These are phyloP conservation scores for Tetramorium parvispinum DNA, from an alignment of 1,140 invertebrate genomes.

Conservation along the genomic window DNA sequence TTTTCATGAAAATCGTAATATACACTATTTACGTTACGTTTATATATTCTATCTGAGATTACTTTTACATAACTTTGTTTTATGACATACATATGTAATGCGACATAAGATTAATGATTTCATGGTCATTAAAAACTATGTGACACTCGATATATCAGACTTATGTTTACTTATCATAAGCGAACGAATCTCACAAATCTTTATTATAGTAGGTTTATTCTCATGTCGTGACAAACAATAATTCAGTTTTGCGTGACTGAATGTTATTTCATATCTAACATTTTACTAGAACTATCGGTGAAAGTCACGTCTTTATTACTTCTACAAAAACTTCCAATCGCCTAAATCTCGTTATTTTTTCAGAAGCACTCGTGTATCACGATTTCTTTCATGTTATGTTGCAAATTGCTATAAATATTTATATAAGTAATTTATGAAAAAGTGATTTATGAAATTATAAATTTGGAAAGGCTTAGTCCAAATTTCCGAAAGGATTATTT, in stretches of 20 bases:
- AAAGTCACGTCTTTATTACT: neutral
- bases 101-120: constrained; percentile 25
- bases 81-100: neutral
- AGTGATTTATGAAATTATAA: neutral
- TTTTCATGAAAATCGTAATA: neutral
- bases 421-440: neutral
- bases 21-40: neutral
- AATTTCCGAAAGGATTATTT: too few relatives aligned
- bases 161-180: constrained; percentile 1
- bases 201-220: neutral
- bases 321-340: neutral
- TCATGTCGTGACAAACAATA: constrained; percentile 22
- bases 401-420: constrained; percentile 8
- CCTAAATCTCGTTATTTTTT: constrained; percentile 4
- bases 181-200: constrained; percentile 3
- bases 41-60: constrained; percentile 1
- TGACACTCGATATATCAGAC: neutral
- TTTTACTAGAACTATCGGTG: neutral
- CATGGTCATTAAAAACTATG: neutral
- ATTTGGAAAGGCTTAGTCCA: too few relatives aligned
- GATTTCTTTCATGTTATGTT: neutral
- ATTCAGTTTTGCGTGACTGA: neutral
- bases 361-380: neutral
- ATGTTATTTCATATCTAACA: neutral
- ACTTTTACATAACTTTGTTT: neutral